Evolutionary conservation across 1,140 invertebrate genomes (phyloP).

Genomic region (Magallana angulata): DNA sequence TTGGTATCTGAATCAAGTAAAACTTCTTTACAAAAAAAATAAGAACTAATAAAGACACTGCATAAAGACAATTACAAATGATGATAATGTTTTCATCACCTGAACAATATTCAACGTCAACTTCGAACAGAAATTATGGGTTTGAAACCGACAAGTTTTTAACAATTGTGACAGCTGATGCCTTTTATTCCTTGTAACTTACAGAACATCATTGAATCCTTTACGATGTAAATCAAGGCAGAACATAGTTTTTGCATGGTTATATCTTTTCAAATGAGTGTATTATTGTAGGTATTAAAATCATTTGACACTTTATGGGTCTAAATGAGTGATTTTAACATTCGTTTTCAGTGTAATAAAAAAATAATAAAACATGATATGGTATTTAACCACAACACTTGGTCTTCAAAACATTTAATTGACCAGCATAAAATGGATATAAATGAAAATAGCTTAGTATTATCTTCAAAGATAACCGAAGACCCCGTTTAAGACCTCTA

Average conservation of each 20-base stretch:
- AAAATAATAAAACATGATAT: conserved; percentile 17
- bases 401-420: conserved; percentile 22
- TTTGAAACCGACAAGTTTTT: too few relatives aligned
- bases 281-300: conserved; percentile 10
- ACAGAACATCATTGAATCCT: not conserved
- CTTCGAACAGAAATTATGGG: too few relatives aligned
- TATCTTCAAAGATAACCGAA: conserved; percentile 8
- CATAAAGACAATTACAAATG: too few relatives aligned
- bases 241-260: not conserved
- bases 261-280: not conserved
- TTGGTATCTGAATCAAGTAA: too few relatives aligned
- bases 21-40: too few relatives aligned
- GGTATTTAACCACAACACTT: conserved; percentile 23
- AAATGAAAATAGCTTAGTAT: not conserved
- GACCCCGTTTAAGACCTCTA: not conserved
- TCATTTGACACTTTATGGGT: conserved; percentile 13
- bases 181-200: too few relatives aligned
- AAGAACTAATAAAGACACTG: too few relatives aligned
- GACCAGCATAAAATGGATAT: not conserved
- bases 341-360: not conserved
- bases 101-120: too few relatives aligned
- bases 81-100: too few relatives aligned
- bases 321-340: conserved; percentile 24
- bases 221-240: not conserved
- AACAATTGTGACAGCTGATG: too few relatives aligned